phyloP scores from a whole-genome alignment of 1,140 invertebrate species.

The Idris sp. region DNA sequence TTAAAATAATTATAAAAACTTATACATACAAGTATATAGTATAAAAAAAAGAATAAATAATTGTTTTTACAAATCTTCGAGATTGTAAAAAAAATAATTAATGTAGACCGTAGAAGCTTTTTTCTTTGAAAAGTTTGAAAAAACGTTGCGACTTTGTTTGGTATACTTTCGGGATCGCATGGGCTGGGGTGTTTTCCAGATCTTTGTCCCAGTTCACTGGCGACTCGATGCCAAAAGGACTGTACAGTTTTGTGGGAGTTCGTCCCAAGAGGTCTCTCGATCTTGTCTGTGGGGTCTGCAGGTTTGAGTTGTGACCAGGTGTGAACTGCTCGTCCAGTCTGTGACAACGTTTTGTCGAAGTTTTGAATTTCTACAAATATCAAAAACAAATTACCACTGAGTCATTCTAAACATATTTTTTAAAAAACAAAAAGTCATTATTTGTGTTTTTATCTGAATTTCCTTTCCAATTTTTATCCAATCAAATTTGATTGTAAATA shows the following conservation, averaged over 20 bases:
- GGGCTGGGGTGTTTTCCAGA: slow-evolving; percentile 45
- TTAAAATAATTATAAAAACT: no score
- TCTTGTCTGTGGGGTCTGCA: slow-evolving; percentile 77
- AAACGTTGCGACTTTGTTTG: slow-evolving; percentile 44
- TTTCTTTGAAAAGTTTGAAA: slow-evolving; percentile 45
- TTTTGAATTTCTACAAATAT: slow-evolving; percentile 76
- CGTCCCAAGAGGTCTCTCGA: slow-evolving; percentile 80
- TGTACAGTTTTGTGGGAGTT: slow-evolving; percentile 82
- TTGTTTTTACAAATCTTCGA: no score
- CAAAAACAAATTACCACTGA: no score
- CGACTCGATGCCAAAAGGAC: slow-evolving; percentile 82
- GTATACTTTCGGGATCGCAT: slow-evolving; percentile 40
- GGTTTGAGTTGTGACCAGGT: slow-evolving; percentile 70
- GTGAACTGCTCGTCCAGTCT: slow-evolving; percentile 80
- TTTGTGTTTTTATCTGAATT: no score
- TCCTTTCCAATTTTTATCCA: no score
- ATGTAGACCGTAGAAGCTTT: slow-evolving; percentile 35
- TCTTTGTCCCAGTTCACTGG: slow-evolving; percentile 76
- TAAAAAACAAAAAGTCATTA: no score
- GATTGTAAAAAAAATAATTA: slow-evolving; percentile 17
- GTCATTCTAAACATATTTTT: no score
- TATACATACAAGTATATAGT: background rate
- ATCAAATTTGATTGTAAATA: no score
- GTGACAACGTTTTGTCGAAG: slow-evolving; percentile 80
- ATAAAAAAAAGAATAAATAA: no score